Base-by-base conservation (phyloP, 2,113 vertebrate species). In the Tautogolabrus adspersus region DNA sequence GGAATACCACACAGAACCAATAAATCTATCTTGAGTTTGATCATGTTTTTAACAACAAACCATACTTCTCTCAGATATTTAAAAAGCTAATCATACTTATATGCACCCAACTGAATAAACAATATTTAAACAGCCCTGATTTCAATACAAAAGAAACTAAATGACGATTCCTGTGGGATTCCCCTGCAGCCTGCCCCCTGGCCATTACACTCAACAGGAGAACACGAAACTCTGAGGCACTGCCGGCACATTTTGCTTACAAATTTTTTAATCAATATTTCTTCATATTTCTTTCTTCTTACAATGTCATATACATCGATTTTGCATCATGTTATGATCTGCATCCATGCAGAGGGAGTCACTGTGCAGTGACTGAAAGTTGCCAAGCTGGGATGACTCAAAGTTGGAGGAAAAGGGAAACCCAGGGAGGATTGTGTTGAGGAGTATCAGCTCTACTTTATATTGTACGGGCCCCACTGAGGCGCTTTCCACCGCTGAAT, bases 251-350 rank as follows among this genome's bases (percentile, higher is more conserved):
- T 78, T 86, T 85, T 46, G 75, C 82, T 66, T 70, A 51, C 38
- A 77, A 72, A 63, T 18, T 70, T 47, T 54, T 42, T 79, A 69
- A 84, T 80, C 82, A 84, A 87, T 85, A 89, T 61, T 77, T 76
- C 0, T 34, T 68, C 21, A 49, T 58, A 47, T 62, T 74, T 69
- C 42, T 71, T 72, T 67, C 51, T 69, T 54, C 19, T 34, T n/a
- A 72, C 47, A 23, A 16, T 69, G 55, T 66, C 49, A 73, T 42
- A 64, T 66, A 26, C 37, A 80, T 63, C 10, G 22, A 69, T 81
- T 74, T 70, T 38, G 21, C 19, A 56, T 69, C 54, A 79, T 79
- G 47, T 67, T 67, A 78, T 37, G 56, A 58, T 67, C 59, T 75
- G 19, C 8, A 47, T 71, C 44, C 16, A 68, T 38, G 6, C 52